Conservation (phyloP, 2,797 vertebrate genomes). For the Semotilus atromaculatus region DNA sequence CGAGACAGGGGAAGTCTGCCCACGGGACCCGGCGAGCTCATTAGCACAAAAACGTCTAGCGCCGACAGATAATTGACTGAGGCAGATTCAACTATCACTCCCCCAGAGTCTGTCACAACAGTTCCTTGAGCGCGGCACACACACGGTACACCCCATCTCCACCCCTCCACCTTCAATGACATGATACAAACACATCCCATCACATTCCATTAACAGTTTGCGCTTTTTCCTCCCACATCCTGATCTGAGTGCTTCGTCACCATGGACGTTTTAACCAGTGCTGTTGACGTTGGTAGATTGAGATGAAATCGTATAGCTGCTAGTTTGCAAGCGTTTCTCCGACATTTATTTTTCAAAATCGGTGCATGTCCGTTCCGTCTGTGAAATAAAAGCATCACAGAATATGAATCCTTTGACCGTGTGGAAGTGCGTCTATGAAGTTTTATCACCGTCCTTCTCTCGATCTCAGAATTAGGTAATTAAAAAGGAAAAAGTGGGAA, state of each 20-base stretch:
- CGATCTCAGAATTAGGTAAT: not conserved
- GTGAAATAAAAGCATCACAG: not conserved
- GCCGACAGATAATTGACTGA: constrained; percentile 99
- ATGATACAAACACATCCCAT: constrained; percentile 60
- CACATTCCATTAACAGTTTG: constrained; percentile 68
- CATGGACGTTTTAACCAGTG: not conserved
- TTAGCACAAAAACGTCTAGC: constrained; percentile 99
- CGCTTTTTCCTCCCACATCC: constrained; percentile 32
- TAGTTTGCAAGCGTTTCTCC: not conserved
- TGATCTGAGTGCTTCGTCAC: constrained; percentile 10
- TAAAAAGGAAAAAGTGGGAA: constrained; percentile 12
- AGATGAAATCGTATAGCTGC: not conserved
- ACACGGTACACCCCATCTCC: constrained; percentile 57
- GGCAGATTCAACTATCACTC: constrained; percentile 81
- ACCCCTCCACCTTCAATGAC: constrained; percentile 51
- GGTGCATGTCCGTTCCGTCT: not conserved
- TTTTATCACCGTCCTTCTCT: not conserved
- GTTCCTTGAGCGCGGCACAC: constrained; percentile 69
- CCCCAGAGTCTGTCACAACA: constrained; percentile 85
- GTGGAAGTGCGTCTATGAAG: not conserved
- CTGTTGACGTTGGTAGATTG: not conserved
- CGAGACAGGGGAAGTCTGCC: constrained; percentile 99
- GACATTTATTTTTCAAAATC: not conserved
- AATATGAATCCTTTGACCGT: constrained; percentile 3
- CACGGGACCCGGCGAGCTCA: constrained; percentile 96